Percentiles rank a stretch among this genome's conserved stretches.
Evolutionary conservation across 2,113 vertebrate genomes (phyloP).

Genomic region (Hiodon alosoides): DNA sequence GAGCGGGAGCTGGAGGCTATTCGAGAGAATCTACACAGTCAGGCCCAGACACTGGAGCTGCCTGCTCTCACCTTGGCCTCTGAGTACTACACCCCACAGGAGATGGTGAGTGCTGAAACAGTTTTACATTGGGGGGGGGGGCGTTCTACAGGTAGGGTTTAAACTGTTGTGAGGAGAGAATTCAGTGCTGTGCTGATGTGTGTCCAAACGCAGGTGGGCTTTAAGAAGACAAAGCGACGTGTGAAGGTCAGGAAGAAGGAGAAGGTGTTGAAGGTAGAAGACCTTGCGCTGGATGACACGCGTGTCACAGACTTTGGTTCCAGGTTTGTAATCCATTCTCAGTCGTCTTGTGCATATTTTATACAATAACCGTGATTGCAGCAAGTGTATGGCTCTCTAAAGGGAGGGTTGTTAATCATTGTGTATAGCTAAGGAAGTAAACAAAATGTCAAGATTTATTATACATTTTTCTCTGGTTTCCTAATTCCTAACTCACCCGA

Average conservation of each 20-base stretch:
- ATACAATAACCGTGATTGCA: no score
- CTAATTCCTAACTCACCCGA: no score
- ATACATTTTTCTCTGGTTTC: no score
- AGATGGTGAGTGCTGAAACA: constrained; percentile 65
- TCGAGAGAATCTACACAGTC: constrained; percentile 63
- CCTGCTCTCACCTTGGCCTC: constrained; percentile 65
- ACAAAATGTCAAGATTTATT: no score
- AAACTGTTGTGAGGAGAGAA: neutral
- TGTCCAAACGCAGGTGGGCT: constrained; percentile 53
- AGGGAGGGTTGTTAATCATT: no score
- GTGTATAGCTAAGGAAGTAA: no score
- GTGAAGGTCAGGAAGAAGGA: constrained; percentile 83
- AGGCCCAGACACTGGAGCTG: constrained; percentile 73
- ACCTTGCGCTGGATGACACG: constrained; percentile 58
- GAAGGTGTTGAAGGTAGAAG: constrained; percentile 45
- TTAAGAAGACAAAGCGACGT: constrained; percentile 79
- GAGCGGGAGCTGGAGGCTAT: constrained; percentile 77
- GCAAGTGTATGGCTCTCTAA: no score
- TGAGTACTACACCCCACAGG: constrained; percentile 77
- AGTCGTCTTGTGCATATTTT: neutral
- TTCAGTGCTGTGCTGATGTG: neutral
- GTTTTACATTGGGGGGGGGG: neutral
- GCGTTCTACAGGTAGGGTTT: no score
- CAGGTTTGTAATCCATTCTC: constrained; percentile 45
- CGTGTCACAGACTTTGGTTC: constrained; percentile 75